Evolutionary conservation across 2,888 invertebrate genomes (phyloP).

Genomic region (Caenorhabditis doughertyi): DNA sequence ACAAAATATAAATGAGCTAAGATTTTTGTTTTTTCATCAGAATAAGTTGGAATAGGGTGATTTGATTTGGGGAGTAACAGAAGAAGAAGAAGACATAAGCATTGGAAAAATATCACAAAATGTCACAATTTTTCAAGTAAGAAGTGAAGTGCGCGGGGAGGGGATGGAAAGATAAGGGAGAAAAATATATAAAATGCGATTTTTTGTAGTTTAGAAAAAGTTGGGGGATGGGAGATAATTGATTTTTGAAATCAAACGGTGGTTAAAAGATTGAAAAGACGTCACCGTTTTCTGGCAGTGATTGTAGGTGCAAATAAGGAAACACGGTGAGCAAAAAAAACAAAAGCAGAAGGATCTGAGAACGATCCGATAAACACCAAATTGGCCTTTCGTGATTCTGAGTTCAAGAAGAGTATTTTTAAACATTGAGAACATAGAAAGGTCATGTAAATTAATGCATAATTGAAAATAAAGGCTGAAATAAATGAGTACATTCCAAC

Average conservation of each 20-base stretch:
- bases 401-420: constrained; percentile 11
- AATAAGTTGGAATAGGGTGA: constrained; percentile 16
- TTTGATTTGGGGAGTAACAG: not conserved
- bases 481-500: constrained; percentile 1
- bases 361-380: not conserved
- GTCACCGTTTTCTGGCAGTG: constrained; percentile 63
- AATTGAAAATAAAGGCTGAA: constrained; percentile 2
- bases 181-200: constrained; percentile 32
- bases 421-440: constrained; percentile 43
- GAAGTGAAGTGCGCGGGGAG: constrained; percentile 42
- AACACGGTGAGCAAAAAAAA: constrained; percentile 46
- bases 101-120: constrained; percentile 47
- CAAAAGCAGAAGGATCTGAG: not conserved
- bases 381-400: constrained; percentile 27
- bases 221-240: not conserved
- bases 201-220: constrained; percentile 38
- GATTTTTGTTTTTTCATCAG: constrained; percentile 42
- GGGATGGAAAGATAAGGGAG: not conserved
- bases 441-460: constrained; percentile 58
- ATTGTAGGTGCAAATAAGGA: not conserved
- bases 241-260: constrained; percentile 39
- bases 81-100: not conserved
- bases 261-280: not conserved
- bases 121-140: constrained; percentile 54
- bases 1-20: constrained; percentile 28